Evolutionary conservation across 2,797 vertebrate species (phyloP), one percentile per base, ranked within the genome.

Genomic region (Antennarius maculatus): DNA sequence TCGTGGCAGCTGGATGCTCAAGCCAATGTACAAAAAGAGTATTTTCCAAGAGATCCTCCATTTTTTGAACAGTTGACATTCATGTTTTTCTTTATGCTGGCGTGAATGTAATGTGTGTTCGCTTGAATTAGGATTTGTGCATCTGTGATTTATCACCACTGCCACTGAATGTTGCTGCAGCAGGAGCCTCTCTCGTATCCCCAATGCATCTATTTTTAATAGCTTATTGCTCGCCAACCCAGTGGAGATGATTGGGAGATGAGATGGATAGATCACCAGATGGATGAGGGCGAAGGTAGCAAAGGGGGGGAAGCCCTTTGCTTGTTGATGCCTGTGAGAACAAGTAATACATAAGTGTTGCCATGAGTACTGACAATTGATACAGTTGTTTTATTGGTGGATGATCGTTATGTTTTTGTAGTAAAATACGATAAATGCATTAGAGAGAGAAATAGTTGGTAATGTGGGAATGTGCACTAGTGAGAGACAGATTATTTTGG

Each of bases 71-170:
- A 46, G 6, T 39, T 43, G 46, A 17, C 31, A 51, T 42, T 12
- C 12, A 9, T 42, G 29, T 23, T 43, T 66, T 12, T 72, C 18
- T 49, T 9, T 52, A 61, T 62, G 51, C 59, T 43, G 52, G 43
- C 3, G 0, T 53, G 68, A 55, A 42, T 62, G 28, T 69, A 66
- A 66, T 51, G 28, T 50, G 52, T 53, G 61, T 57, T 69, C 31
- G 45, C 70, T 75, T 53, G 64, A 79, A 76, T 71, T 69, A 71
- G 59, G 54, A 66, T 77, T 76, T 4, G 58, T 71, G 61, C 80
- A 69, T 84, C 63, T 75, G 70, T 92, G 88, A 94, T 91, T 91
- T 90, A 92, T 93, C 69, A 87, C 88, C 69, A 46, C 69, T 91
- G 90, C 92, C 92, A 89, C 69, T 66, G 63, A 85, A 73, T 14